A percentile compares a stretch with the other conserved stretches of the same genome.
Evolutionary conservation across 2,888 invertebrate genomes (phyloP).

Genomic region (Tuberolachnus salignus): DNA sequence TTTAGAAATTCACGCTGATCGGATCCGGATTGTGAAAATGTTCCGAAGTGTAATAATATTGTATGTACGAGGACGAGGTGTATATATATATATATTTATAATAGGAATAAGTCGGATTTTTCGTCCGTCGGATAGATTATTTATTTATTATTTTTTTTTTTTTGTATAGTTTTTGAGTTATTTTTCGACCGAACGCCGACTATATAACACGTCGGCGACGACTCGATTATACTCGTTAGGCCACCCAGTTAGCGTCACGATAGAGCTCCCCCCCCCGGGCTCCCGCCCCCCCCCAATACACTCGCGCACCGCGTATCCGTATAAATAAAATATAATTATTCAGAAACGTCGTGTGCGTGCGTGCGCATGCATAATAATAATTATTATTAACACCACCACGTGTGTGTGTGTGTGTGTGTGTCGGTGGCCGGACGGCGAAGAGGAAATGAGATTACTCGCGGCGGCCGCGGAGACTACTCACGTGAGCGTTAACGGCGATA

Average conservation of each 20-base stretch:
- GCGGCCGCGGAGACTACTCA: background rate
- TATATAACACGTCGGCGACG: constrained; percentile 1
- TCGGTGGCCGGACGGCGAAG: background rate
- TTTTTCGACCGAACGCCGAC: background rate
- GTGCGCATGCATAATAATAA: constrained; percentile 26
- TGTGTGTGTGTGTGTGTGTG: background rate
- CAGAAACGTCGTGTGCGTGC: constrained; percentile 20
- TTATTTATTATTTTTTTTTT: no score
- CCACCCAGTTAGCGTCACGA: constrained; percentile 57
- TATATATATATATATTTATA: no score
- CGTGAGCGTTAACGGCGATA: background rate
- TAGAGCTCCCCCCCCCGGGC: constrained; percentile 1
- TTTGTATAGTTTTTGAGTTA: no score
- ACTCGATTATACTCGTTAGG: constrained; percentile 51
- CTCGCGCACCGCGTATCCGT: background rate
- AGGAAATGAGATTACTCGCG: background rate
- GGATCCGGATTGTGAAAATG: no score
- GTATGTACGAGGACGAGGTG: no score
- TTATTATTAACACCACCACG: constrained; percentile 37
- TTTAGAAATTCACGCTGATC: no score
- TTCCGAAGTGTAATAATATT: no score
- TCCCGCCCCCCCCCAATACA: no score
- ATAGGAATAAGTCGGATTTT: no score
- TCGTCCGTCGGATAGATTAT: no score
- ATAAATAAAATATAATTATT: constrained; percentile 36